Evolutionary conservation across 2,888 invertebrate genomes (phyloP).

Genomic region (Dolichopus griseipennis): DNA sequence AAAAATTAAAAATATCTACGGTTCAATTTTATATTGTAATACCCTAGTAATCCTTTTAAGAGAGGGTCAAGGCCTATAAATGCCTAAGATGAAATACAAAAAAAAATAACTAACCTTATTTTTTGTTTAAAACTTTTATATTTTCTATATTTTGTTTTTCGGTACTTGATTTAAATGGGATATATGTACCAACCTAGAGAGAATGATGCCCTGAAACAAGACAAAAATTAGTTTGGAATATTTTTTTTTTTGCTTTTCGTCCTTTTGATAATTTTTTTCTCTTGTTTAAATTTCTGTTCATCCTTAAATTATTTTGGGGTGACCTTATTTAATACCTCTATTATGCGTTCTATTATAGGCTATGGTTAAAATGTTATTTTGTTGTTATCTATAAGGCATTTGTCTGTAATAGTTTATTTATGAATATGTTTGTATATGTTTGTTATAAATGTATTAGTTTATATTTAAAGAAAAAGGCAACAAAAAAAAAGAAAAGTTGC

Average conservation of each 20-base stretch:
- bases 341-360: not conserved
- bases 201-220: not conserved
- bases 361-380: not conserved
- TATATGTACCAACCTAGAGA: not conserved
- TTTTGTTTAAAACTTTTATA: not conserved
- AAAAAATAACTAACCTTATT: not conserved
- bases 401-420: not conserved
- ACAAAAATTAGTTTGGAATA: not conserved
- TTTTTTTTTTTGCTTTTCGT: not conserved
- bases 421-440: not conserved
- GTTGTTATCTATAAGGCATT: no score
- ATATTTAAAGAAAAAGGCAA: not conserved
- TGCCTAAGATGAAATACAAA: not conserved
- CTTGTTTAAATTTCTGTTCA: not conserved
- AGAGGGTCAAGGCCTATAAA: conserved; percentile 6
- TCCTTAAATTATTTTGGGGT: not conserved
- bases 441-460: not conserved
- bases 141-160: not conserved
- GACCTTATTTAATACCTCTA: conserved; percentile 6
- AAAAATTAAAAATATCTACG: no score
- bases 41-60: conserved; percentile 6
- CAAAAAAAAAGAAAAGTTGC: not conserved
- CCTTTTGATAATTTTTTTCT: not conserved
- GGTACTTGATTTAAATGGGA: not conserved
- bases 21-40: not conserved